Evolutionary conservation across 2,888 invertebrate species (phyloP).

Genomic region (Torymus auratus): DNA sequence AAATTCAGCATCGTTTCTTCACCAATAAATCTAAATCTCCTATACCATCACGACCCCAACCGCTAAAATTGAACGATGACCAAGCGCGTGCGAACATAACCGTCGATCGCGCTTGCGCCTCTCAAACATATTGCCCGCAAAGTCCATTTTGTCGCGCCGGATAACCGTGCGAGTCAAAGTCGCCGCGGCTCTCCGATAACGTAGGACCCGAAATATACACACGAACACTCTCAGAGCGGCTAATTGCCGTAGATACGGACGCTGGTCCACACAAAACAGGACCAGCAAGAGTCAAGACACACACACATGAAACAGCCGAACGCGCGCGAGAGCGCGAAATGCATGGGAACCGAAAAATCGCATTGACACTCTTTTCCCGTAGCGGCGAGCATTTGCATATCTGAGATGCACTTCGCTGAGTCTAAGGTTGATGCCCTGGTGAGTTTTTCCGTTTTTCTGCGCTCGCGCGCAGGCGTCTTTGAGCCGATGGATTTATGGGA

Average conservation of each 20-base stretch:
- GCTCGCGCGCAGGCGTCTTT: not conserved
- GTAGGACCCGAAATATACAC: slow-evolving; percentile 59
- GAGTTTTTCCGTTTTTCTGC: slow-evolving; percentile 7
- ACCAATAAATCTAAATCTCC: no score
- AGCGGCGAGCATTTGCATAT: slow-evolving; percentile 48
- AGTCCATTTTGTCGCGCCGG: slow-evolving; percentile 30
- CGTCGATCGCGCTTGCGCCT: not conserved
- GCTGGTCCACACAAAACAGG: slow-evolving; percentile 6
- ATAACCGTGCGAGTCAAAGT: not conserved
- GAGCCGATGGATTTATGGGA: slow-evolving; percentile 22
- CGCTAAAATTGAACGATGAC: not conserved
- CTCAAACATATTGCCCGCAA: not conserved
- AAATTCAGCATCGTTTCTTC: no score
- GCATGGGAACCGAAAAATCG: slow-evolving; percentile 69
- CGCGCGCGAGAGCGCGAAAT: slow-evolving; percentile 59
- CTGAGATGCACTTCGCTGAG: slow-evolving; percentile 44
- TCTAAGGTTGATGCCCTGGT: slow-evolving; percentile 43
- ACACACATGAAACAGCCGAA: not conserved
- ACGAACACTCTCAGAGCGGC: slow-evolving; percentile 68
- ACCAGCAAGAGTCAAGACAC: not conserved
- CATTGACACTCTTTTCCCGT: slow-evolving; percentile 60
- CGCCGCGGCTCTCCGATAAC: slow-evolving; percentile 21
- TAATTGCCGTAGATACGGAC: slow-evolving; percentile 68
- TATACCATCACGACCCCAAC: not conserved
- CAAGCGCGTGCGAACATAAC: not conserved